phyloP scores from a whole-genome alignment of 2,113 vertebrate species.

The Lepus timidus region DNA sequence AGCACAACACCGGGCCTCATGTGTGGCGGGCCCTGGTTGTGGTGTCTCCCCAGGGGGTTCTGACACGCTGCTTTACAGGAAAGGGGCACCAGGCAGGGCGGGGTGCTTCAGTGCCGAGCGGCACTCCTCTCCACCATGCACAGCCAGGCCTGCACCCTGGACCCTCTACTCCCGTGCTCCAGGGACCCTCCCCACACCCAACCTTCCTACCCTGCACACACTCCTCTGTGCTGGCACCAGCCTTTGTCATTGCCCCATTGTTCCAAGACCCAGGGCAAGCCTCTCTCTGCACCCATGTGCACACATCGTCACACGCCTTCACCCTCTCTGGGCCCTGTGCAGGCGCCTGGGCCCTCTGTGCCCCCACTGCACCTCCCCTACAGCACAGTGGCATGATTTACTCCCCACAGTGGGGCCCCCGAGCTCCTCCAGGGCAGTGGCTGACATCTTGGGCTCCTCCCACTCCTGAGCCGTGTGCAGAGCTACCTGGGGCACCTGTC shows the following conservation, averaged over 20 bases:
- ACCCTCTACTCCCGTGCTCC: neutral
- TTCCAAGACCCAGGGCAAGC: neutral
- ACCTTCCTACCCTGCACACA: neutral
- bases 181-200: neutral
- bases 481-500: neutral
- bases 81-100: neutral
- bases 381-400: neutral
- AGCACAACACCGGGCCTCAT: neutral
- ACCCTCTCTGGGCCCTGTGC: no score
- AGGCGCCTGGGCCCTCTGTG: neutral
- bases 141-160: neutral
- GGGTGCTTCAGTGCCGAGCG: neutral
- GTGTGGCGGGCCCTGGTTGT: no score
- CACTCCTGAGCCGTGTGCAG: neutral
- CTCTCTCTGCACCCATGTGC: neutral
- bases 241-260: neutral
- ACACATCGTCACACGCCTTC: neutral
- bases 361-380: neutral
- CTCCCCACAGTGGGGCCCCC: neutral
- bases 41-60: neutral
- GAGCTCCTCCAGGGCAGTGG: neutral
- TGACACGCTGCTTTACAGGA: neutral
- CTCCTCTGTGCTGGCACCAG: fast-evolving
- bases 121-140: neutral
- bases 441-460: neutral